These are phyloP conservation scores for Parauchenoglanis ngamensis DNA, from an alignment of 2,797 vertebrate species.

Conservation along the genomic window DNA sequence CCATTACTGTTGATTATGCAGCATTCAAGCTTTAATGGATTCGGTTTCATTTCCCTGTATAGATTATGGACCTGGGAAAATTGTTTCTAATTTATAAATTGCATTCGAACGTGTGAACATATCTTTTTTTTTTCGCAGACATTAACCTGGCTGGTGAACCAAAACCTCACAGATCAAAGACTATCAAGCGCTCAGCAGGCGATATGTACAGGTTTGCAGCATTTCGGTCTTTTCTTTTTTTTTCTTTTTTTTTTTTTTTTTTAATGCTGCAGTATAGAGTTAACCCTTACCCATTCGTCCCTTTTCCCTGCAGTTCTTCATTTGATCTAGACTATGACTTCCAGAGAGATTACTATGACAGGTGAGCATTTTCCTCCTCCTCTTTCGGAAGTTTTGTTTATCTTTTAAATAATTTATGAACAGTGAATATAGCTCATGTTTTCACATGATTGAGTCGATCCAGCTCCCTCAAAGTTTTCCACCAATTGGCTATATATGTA, in stretches of 20 bases:
- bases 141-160: constrained; percentile 89
- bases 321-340: constrained; percentile 87
- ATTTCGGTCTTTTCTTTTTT: background rate
- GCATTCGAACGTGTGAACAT: background rate
- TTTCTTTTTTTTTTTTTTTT: too few relatives aligned
- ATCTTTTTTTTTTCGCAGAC: constrained; percentile 66
- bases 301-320: constrained; percentile 63
- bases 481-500: background rate
- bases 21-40: background rate
- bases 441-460: background rate
- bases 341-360: constrained; percentile 87
- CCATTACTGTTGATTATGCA: background rate
- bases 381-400: background rate
- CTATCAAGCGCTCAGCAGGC: constrained; percentile 83
- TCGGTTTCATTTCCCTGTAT: background rate
- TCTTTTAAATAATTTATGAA: background rate
- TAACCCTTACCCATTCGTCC: too few relatives aligned
- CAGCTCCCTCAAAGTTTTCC: background rate
- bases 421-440: background rate
- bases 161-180: constrained; percentile 84
- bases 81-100: background rate
- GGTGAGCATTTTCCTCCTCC: constrained; percentile 65
- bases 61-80: background rate
- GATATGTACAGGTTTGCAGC: constrained; percentile 87
- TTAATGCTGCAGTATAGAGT: background rate